Evolutionary conservation across 37 sponge, comb jelly and placozoan genomes (phyloP).

Genomic region (Amphimedon queenslandica): DNA sequence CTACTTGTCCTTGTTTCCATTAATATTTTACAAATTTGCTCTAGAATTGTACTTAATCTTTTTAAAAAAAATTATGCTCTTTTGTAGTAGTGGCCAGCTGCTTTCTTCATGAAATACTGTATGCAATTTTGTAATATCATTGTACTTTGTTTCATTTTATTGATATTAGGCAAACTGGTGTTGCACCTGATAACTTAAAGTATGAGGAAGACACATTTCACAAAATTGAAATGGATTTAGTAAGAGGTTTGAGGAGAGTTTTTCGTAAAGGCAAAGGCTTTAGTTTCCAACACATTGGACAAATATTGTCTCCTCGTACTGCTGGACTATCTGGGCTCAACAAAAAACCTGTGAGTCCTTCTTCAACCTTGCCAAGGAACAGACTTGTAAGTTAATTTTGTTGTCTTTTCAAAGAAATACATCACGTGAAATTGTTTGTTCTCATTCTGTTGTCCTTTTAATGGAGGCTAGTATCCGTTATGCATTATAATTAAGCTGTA

Average conservation of each 20-base stretch:
- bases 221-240: constrained; percentile 21
- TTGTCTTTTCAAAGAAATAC: background rate
- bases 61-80: constrained; percentile 1
- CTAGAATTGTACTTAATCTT: background rate
- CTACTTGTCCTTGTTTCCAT: too few relatives aligned
- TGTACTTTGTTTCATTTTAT: too few relatives aligned
- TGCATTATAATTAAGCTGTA: too few relatives aligned
- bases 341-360: background rate
- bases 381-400: background rate
- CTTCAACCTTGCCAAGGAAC: background rate
- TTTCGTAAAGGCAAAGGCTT: constrained; percentile 29
- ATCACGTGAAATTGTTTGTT: too few relatives aligned
- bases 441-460: too few relatives aligned
- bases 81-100: background rate
- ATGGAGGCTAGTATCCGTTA: too few relatives aligned
- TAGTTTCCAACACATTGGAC: constrained; percentile 22
- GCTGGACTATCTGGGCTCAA: background rate
- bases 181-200: constrained; percentile 27
- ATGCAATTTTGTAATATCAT: background rate
- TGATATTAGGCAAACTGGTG: constrained; percentile 19
- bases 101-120: background rate
- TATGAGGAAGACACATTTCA: constrained; percentile 27
- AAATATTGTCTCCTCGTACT: constrained; percentile 23
- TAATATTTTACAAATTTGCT: background rate
- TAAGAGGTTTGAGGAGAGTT: constrained; percentile 13